Evolutionary conservation across 2,888 invertebrate species (phyloP).

Genomic region (Amblyjoppa proteus): DNA sequence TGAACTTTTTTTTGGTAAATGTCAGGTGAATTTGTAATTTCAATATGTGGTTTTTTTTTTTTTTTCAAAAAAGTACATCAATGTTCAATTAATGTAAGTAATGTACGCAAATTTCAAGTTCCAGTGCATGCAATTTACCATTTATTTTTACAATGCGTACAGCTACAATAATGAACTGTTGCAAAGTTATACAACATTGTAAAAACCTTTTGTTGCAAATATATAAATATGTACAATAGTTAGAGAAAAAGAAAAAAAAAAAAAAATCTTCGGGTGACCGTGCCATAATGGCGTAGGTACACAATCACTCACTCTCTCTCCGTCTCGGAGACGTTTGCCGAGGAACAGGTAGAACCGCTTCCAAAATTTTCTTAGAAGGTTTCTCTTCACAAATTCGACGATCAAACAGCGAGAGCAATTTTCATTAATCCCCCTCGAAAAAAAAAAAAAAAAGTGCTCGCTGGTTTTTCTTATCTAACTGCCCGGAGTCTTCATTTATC

Average conservation of each 20-base stretch:
- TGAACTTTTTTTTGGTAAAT: too few species aligned
- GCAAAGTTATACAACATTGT: constrained; percentile 27
- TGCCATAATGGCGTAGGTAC: constrained; percentile 22
- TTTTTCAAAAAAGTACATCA: too few species aligned
- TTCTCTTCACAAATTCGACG: constrained; percentile 55
- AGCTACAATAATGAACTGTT: background rate
- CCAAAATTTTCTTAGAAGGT: constrained; percentile 57
- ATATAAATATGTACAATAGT: constrained; percentile 9
- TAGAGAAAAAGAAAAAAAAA: too few species aligned
- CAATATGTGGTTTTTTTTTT: too few species aligned
- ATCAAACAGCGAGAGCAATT: constrained; percentile 56
- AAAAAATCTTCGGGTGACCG: constrained; percentile 27
- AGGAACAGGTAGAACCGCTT: constrained; percentile 54
- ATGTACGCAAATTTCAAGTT: too few species aligned
- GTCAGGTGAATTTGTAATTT: background rate
- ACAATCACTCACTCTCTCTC: constrained; percentile 10
- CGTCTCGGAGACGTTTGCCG: constrained; percentile 6
- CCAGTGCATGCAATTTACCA: too few species aligned
- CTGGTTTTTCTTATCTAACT: background rate
- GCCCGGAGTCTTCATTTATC: background rate
- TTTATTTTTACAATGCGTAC: background rate
- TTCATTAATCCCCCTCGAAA: constrained; percentile 58
- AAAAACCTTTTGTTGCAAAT: constrained; percentile 38
- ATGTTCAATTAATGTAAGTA: too few species aligned
- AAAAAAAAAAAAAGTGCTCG: background rate